Conservation (phyloP, 2,113 vertebrate species). For the Ciconia maguari region DNA sequence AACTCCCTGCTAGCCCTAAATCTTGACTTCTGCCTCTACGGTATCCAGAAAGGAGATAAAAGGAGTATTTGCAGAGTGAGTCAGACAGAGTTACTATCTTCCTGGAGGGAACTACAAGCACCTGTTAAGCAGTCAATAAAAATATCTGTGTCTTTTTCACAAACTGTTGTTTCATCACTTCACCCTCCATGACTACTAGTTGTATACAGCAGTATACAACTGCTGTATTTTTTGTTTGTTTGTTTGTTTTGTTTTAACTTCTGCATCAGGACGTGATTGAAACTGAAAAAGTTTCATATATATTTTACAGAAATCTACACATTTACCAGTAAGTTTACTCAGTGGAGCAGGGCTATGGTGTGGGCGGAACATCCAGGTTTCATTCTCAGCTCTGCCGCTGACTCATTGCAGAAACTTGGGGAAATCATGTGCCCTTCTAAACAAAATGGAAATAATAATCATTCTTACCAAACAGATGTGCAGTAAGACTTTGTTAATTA, state of each 20-base stretch:
- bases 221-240: neutral
- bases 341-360: neutral
- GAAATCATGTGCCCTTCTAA: neutral
- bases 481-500: neutral
- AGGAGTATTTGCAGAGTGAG: neutral
- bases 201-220: neutral
- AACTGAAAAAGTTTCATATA: neutral
- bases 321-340: neutral
- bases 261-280: neutral
- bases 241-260: neutral
- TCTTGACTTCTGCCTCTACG: neutral
- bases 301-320: neutral
- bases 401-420: neutral
- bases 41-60: neutral
- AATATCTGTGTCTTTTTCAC: neutral
- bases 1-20: neutral
- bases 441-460: neutral
- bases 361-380: neutral
- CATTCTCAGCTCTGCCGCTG: neutral
- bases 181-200: neutral
- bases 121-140: neutral
- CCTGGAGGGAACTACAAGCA: neutral
- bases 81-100: neutral
- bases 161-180: neutral
- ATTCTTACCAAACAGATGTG: neutral